Conservation (phyloP, 2,113 vertebrate species). For the Nipponia nippon region DNA sequence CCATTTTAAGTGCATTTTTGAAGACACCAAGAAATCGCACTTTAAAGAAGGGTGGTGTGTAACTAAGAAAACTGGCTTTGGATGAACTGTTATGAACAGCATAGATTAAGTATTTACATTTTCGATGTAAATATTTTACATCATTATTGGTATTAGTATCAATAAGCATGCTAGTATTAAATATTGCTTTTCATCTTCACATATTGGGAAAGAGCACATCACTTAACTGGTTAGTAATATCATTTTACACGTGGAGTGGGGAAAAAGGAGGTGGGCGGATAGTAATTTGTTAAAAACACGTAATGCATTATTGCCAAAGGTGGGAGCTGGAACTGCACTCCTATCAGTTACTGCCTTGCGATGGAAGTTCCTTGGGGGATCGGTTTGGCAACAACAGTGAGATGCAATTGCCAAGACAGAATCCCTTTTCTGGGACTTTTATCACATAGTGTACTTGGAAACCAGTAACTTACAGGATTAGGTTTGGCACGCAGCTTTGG, state of each 20-base stretch:
- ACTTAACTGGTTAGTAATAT: not conserved
- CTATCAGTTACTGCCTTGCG: accelerated
- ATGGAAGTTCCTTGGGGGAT: not conserved
- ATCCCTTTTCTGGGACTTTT: not conserved
- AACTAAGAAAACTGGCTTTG: not conserved
- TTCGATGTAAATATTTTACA: not conserved
- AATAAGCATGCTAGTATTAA: not conserved
- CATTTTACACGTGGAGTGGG: not conserved
- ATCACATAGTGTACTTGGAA: not conserved
- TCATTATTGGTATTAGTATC: not conserved
- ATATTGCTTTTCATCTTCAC: not conserved
- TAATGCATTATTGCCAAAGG: not conserved
- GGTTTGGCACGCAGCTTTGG: too few relatives aligned
- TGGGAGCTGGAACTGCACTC: not conserved
- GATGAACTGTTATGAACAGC: not conserved
- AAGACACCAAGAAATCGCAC: not conserved
- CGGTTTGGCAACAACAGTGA: accelerated
- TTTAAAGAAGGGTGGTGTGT: not conserved
- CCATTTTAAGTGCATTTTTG: not conserved
- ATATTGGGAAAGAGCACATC: not conserved
- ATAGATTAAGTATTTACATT: not conserved
- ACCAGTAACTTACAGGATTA: accelerated
- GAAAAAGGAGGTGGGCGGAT: not conserved
- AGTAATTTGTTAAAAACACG: not conserved
- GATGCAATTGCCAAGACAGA: not conserved